Conservation (phyloP, 2,797 vertebrate species). For the Mus minutoides region DNA sequence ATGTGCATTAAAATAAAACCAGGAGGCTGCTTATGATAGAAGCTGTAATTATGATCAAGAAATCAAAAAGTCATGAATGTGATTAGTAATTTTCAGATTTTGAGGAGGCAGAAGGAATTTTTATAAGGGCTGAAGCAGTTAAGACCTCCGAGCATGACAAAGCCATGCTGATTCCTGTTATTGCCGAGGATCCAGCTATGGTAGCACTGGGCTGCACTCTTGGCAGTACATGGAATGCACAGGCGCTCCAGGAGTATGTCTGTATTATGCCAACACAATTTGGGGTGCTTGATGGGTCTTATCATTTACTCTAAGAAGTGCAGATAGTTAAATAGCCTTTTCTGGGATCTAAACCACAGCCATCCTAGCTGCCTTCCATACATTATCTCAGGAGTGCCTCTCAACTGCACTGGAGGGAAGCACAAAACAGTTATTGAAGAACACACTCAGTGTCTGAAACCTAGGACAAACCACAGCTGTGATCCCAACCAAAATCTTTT, state of each 20-base stretch:
- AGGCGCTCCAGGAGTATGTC: not conserved
- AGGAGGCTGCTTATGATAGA: not conserved
- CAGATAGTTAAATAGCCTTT: not conserved
- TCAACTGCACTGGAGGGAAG: not conserved
- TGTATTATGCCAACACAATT: not conserved
- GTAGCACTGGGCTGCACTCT: not conserved
- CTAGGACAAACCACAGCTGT: not conserved
- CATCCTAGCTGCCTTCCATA: not conserved
- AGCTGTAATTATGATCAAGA: not conserved
- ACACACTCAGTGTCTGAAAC: no score
- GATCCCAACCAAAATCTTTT: not conserved
- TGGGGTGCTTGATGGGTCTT: not conserved
- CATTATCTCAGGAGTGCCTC: not conserved
- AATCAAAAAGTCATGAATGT: conserved; percentile 24
- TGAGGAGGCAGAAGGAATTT: not conserved
- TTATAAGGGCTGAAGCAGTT: not conserved
- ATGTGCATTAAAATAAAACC: conserved; percentile 15
- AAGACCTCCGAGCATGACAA: not conserved
- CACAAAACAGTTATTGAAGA: not conserved
- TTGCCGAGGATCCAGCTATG: not conserved
- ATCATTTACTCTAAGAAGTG: not conserved
- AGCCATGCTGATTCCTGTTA: not conserved
- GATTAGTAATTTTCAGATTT: conserved; percentile 17
- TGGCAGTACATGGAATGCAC: rapidly evolving
- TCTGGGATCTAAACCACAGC: not conserved